phyloP scores from a whole-genome alignment of 2,797 vertebrate genomes.

The Halcyon leucocephala region DNA sequence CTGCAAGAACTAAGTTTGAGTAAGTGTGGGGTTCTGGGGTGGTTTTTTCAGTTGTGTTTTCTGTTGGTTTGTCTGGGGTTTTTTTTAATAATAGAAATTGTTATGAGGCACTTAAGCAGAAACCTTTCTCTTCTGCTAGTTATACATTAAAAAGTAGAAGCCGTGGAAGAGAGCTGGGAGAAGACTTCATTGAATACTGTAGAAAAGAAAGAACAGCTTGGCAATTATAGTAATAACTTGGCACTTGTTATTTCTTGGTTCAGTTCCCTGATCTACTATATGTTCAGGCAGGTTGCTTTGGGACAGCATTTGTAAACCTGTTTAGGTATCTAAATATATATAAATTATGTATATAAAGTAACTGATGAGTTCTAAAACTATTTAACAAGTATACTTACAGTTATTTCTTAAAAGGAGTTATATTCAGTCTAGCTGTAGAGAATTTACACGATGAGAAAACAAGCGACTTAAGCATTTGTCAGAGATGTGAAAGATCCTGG shows the following conservation, averaged over 20 bases:
- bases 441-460: not conserved
- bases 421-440: not conserved
- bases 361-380: not conserved
- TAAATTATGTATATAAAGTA: not conserved
- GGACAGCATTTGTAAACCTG: not conserved
- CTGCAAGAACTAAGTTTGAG: not conserved
- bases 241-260: not conserved
- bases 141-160: not conserved
- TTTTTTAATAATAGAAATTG: not conserved
- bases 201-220: not conserved
- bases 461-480: not conserved
- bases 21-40: not conserved
- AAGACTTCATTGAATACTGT: not conserved
- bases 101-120: not conserved
- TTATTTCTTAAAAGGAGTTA: not conserved
- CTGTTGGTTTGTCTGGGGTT: not conserved
- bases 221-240: not conserved
- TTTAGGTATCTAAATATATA: not conserved
- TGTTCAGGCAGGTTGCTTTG: not conserved
- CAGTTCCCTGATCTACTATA: not conserved
- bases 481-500: not conserved
- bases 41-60: not conserved
- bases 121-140: not conserved
- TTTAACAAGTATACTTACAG: not conserved
- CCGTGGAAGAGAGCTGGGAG: not conserved